Evolutionary conservation across 2,888 invertebrate species (phyloP), one percentile per base, ranked within the genome.

Genomic region (Allacma fusca): DNA sequence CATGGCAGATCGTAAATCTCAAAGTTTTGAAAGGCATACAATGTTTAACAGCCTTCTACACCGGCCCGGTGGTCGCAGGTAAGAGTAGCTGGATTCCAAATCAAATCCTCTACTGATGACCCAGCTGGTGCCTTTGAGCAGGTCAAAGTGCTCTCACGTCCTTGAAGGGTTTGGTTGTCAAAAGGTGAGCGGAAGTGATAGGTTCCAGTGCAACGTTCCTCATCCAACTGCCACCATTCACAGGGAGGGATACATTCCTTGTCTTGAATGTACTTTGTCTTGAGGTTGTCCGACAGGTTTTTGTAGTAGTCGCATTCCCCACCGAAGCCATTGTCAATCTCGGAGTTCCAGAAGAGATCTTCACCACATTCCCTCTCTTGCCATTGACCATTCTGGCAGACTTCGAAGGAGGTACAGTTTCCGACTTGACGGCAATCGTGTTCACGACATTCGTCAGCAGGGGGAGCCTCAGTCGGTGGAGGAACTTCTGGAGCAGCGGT

Each of bases 301-400:
- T 29, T 19, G 29, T 9, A 73, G 29, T 13, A 62, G 29, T 73
- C 73, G 34, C 73, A 73, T 12, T 7, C 24, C 7, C 73, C 73
- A n/a, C 73, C 73, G 73, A 26, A 26, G 12, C 28, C 34, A 28
- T 19, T 59, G 13, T 19, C n/a, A 23, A 62, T 23, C 7, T 69
- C 28, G n/a, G 26, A 12, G 62, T 73, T 73, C 73, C 73, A 73
- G 62, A 57, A 73, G n/a, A 73, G 62, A 19, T 73, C 73, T 12
- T 57, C 5, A 5, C 73, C 73, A 23, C 73, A 73, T 19, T 73
- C 29, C 1, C 21, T 5, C 19, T 34, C 9, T 29, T 13, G 50
- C 73, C 73, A 73, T 62, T 62, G 19, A 19, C 59, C 59, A 7
- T 59, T 59, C 12, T 7, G 12, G n/a, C 59, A 59, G n/a, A 59